These are phyloP conservation scores for Lampropteryx suffumata DNA, from an alignment of 2,888 invertebrate species.

Conservation along the genomic window DNA sequence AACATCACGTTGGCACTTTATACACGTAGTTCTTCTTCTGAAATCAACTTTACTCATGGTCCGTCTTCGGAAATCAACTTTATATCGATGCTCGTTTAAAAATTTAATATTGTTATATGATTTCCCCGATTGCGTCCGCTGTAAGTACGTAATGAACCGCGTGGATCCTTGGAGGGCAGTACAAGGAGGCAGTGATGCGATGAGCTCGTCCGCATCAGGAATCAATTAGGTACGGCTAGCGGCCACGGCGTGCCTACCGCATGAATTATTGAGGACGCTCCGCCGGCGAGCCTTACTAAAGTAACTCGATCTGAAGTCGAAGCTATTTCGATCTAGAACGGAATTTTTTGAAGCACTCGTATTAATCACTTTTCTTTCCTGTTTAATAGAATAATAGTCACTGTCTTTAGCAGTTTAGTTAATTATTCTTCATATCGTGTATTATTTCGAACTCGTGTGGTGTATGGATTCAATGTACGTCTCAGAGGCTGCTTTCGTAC, in stretches of 20 bases:
- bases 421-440: too few species aligned
- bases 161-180: slow-evolving; percentile 68
- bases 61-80: too few species aligned
- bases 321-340: neutral
- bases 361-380: too few species aligned
- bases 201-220: slow-evolving; percentile 78
- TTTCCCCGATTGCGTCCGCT: slow-evolving; percentile 52
- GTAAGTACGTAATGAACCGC: slow-evolving; percentile 77
- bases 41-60: too few species aligned
- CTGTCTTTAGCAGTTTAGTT: too few species aligned
- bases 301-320: slow-evolving; percentile 48
- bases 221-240: slow-evolving; percentile 80
- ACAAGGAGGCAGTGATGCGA: slow-evolving; percentile 79
- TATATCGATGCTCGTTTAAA: slow-evolving; percentile 18
- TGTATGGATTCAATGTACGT: too few species aligned
- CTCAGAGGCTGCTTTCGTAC: too few species aligned
- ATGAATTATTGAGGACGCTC: slow-evolving; percentile 78
- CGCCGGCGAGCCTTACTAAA: slow-evolving; percentile 48
- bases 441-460: too few species aligned
- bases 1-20: too few species aligned
- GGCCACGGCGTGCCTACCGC: slow-evolving; percentile 76
- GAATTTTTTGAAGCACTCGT: too few species aligned
- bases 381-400: too few species aligned
- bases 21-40: too few species aligned
- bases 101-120: slow-evolving; percentile 50